Evolutionary conservation across 37 sponge, comb jelly and placozoan species (phyloP).

Genomic region (Beroe forskalii): DNA sequence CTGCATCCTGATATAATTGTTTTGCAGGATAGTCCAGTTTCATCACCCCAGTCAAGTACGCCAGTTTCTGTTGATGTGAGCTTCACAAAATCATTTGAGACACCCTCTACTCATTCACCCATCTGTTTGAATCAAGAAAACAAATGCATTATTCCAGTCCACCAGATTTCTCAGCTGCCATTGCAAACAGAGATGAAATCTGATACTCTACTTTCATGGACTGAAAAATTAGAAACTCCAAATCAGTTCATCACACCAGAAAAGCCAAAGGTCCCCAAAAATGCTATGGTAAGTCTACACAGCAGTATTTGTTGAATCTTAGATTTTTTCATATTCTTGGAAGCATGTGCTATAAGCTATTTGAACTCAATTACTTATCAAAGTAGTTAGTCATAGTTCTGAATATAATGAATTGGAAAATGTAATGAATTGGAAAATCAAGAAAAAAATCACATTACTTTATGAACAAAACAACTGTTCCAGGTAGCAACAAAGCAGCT

Average conservation of each 20-base stretch:
- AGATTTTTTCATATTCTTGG: too few relatives aligned
- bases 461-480: too few relatives aligned
- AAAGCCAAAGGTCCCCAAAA: neutral
- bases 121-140: neutral
- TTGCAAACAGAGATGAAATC: neutral
- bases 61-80: slow-evolving; percentile 5
- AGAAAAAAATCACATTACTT: too few relatives aligned
- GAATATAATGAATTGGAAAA: too few relatives aligned
- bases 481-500: slow-evolving; percentile 3
- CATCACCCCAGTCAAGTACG: slow-evolving; percentile 26
- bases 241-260: neutral
- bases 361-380: neutral
- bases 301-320: too few relatives aligned
- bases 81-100: slow-evolving; percentile 6
- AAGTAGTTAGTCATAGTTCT: neutral
- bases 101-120: slow-evolving; percentile 31
- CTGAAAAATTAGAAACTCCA: neutral
- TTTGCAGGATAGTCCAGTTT: neutral
- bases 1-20: too few relatives aligned
- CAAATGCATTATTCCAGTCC: neutral
- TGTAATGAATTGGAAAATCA: too few relatives aligned
- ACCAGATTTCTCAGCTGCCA: neutral
- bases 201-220: neutral
- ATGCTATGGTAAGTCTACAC: too few relatives aligned
- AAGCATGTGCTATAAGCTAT: neutral